Conservation (phyloP, 2,888 invertebrate species). For the Lagria hirta region DNA sequence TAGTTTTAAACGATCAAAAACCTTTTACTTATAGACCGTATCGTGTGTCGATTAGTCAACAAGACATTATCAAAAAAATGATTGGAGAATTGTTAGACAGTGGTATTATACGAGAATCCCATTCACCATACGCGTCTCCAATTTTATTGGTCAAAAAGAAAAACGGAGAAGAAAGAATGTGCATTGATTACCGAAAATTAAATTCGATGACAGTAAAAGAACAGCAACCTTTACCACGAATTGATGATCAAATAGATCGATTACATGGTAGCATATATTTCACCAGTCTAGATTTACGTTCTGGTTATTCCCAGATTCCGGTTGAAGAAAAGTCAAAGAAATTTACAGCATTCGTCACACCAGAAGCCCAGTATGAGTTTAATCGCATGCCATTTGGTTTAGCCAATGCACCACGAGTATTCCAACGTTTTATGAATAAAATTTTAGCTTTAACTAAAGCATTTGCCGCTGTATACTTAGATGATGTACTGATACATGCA, state of each 20-base stretch:
- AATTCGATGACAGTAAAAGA: slow-evolving; percentile 28
- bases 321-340: slow-evolving; percentile 23
- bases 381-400: slow-evolving; percentile 28
- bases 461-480: slow-evolving; percentile 25
- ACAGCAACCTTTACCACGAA: slow-evolving; percentile 28
- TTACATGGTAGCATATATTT: slow-evolving; percentile 28
- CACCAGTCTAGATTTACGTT: slow-evolving; percentile 28
- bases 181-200: slow-evolving; percentile 29
- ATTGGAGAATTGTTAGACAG: slow-evolving; percentile 23
- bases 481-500: slow-evolving; percentile 27
- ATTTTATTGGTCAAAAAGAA: slow-evolving; percentile 32
- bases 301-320: slow-evolving; percentile 30
- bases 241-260: slow-evolving; percentile 29
- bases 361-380: slow-evolving; percentile 28
- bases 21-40: slow-evolving; percentile 32
- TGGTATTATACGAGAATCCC: slow-evolving; percentile 28
- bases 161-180: slow-evolving; percentile 31
- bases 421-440: slow-evolving; percentile 31
- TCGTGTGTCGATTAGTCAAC: slow-evolving; percentile 29
- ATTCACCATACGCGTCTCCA: slow-evolving; percentile 31
- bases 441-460: slow-evolving; percentile 15
- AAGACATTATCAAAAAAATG: slow-evolving; percentile 28
- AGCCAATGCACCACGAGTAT: slow-evolving; percentile 27
- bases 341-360: slow-evolving; percentile 29
- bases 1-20: slow-evolving; percentile 24